phyloP scores from a whole-genome alignment of 2,888 invertebrate genomes.

The Drosophila greeni region DNA sequence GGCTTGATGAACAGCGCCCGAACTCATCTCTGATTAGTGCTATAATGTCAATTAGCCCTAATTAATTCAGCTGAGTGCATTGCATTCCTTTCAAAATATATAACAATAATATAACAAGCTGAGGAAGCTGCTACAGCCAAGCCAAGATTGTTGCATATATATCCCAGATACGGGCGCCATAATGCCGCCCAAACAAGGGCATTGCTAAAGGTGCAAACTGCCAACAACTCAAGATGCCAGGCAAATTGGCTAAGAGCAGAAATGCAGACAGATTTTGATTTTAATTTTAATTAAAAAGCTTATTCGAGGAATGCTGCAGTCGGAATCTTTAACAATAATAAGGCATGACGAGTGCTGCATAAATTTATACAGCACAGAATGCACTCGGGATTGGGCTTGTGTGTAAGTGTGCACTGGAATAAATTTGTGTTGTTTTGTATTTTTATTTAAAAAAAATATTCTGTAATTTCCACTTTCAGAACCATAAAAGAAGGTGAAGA shows the following conservation, averaged over 20 bases:
- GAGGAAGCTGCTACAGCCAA: background rate
- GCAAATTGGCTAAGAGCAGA: conserved; percentile 36
- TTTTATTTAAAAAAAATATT: background rate
- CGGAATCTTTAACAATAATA: conserved; percentile 41
- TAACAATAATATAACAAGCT: background rate
- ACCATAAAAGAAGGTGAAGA: too few species aligned
- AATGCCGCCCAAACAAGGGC: background rate
- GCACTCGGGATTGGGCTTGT: conserved; percentile 7
- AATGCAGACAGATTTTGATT: conserved; percentile 37
- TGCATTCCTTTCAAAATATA: background rate
- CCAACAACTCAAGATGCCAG: conserved; percentile 27
- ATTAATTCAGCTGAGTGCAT: conserved; percentile 2
- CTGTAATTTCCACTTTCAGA: too few species aligned
- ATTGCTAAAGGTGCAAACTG: conserved; percentile 34
- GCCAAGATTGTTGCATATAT: background rate
- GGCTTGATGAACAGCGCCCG: background rate
- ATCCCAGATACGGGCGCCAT: background rate
- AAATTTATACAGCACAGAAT: conserved; percentile 37
- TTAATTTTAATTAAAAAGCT: conserved; percentile 47
- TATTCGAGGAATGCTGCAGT: conserved; percentile 28
- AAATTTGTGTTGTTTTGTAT: background rate
- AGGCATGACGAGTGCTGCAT: conserved; percentile 47
- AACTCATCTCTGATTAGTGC: background rate
- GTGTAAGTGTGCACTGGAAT: background rate
- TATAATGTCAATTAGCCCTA: background rate